phyloP scores from a whole-genome alignment of 2,113 vertebrate genomes.

The Boulengeromyrus knoepffleri region DNA sequence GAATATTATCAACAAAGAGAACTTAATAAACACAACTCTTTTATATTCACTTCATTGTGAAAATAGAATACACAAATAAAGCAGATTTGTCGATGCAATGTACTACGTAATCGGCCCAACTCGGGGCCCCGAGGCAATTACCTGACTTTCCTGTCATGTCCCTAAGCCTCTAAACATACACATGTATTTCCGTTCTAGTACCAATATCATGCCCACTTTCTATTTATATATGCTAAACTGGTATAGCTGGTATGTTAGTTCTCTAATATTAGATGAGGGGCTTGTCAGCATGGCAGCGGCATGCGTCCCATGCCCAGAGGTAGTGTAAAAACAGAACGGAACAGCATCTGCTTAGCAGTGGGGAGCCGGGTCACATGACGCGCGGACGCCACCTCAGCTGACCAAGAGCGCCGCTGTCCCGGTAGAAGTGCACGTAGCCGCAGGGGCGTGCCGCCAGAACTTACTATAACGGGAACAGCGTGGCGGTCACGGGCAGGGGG shows the following conservation, averaged over 20 bases:
- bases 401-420: not conserved
- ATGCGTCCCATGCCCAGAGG: not conserved
- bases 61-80: not conserved
- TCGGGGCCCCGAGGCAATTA: too few species aligned
- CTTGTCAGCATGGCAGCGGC: not conserved
- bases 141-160: not conserved
- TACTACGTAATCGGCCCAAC: not conserved
- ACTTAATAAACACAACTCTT: not conserved
- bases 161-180: not conserved
- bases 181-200: not conserved
- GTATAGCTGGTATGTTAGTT: not conserved
- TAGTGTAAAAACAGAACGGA: not conserved
- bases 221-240: not conserved
- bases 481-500: not conserved
- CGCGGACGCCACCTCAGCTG: not conserved
- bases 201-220: not conserved
- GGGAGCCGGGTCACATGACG: not conserved
- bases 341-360: not conserved
- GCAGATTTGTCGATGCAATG: not conserved
- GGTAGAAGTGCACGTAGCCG: not conserved
- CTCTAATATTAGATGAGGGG: not conserved
- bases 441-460: not conserved
- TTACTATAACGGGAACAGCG: not conserved
- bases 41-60: not conserved
- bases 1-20: not conserved